Base-by-base conservation (phyloP, 2,888 invertebrate species). In the Entomobrya proxima region DNA sequence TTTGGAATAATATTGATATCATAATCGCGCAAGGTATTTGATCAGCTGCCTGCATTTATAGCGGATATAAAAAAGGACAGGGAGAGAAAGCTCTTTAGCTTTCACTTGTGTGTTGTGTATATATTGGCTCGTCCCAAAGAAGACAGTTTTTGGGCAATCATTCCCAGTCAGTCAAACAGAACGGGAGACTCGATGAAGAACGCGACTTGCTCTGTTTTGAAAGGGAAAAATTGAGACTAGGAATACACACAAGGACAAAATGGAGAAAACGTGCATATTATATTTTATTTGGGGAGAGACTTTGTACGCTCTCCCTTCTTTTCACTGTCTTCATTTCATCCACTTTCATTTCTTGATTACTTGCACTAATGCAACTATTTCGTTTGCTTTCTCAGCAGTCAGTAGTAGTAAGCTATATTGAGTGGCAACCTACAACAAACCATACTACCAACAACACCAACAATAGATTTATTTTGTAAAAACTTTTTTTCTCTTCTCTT, bases 91-190 rank as follows among this genome's bases (percentile, higher is more conserved):
- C 7, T 2, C 4, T 18, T 47, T n/a, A 24, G 24, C 58, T 18
- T 18, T 24, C 24, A 55, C 21, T 7, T n/a, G 50, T 1, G 21
- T 50, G 21, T 6, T 11, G 18, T 50, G 21, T 47, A 11, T 47
- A 15, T 61, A 18, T 2, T 30, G 30, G 30, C 13, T 47, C 47
- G 47, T 11, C n/a, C n/a, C 2, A 27, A 74, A 32, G 50, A 44
- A 44, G 72, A 30, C 72, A 24, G 30, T 74, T 74, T n/a, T 50
- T 74, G 30, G 74, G 50, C 52, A 74, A 74, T 74, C 74, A 74
- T 50, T 52, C 50, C 74, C 50, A 74, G 74, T 74, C 74, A 74
- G 74, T 74, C 74, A 74, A 74, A 74, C 74, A 74, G 74, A 74
- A 74, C 11, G 18, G 32, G 74, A 52, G 47, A 50, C n/a, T n/a